Conservation (phyloP, 2,797 vertebrate genomes). For the Paedocypris micromegethes region DNA sequence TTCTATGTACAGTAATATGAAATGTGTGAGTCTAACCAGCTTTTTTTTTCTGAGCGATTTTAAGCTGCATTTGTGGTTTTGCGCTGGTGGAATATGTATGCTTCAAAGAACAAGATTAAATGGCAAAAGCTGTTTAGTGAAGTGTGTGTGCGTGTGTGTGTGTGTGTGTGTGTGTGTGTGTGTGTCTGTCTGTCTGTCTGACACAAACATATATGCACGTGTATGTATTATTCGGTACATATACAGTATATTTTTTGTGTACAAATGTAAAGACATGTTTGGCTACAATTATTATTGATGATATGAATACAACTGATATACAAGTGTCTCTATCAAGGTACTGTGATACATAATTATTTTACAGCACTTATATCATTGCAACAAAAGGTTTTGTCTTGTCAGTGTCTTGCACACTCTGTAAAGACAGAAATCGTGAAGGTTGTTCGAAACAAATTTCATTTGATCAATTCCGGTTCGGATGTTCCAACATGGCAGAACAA, state of each 20-base stretch:
- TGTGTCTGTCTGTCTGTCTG: too few relatives aligned
- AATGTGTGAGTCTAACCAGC: constrained; percentile 3
- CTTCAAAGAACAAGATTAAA: constrained; percentile 31
- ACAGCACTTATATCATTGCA: too few relatives aligned
- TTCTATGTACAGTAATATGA: neutral
- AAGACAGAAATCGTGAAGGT: constrained; percentile 36
- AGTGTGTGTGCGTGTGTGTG: constrained; percentile 5
- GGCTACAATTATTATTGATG: too few relatives aligned
- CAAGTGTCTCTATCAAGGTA: too few relatives aligned
- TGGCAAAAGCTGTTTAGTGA: constrained; percentile 12
- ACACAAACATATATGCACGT: too few relatives aligned
- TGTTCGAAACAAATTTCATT: constrained; percentile 36
- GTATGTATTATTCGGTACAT: too few relatives aligned
- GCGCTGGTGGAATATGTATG: constrained; percentile 19
- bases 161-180: too few relatives aligned
- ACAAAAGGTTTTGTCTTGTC: too few relatives aligned
- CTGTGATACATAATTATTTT: too few relatives aligned
- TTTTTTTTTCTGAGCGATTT: constrained; percentile 14
- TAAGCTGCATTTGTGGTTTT: constrained; percentile 19
- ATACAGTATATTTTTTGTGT: too few relatives aligned
- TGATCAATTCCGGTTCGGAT: constrained; percentile 33
- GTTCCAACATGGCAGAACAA: constrained; percentile 47
- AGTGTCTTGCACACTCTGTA: neutral
- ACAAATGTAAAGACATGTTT: too few relatives aligned
- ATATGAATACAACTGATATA: too few relatives aligned